Conservation (phyloP, 2,888 invertebrate species). For the Palloptera scutellata region DNA sequence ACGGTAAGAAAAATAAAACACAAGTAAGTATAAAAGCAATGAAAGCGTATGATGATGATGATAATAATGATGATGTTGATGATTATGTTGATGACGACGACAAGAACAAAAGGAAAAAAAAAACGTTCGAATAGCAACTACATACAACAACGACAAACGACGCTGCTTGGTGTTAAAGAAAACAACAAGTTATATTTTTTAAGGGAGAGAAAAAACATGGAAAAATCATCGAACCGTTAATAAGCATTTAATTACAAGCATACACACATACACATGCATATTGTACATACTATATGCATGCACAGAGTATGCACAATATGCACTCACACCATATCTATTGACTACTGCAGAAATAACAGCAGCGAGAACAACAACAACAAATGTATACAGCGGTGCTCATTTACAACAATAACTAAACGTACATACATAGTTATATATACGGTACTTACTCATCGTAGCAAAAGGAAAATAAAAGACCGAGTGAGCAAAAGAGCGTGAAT, state of each 20-base stretch:
- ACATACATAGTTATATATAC: neutral
- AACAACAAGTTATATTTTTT: slow-evolving; percentile 8
- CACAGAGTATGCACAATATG: slow-evolving; percentile 14
- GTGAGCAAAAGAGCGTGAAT: neutral
- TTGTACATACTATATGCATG: no score
- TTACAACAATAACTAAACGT: neutral
- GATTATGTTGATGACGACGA: slow-evolving; percentile 36
- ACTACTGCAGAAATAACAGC: no score
- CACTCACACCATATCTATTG: slow-evolving; percentile 15
- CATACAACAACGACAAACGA: neutral
- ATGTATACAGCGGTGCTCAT: neutral
- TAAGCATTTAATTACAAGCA: slow-evolving; percentile 58
- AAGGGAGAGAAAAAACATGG: slow-evolving; percentile 32
- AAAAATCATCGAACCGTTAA: slow-evolving; percentile 61
- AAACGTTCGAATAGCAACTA: neutral
- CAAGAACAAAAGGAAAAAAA: slow-evolving; percentile 26
- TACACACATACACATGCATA: slow-evolving; percentile 41
- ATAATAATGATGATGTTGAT: no score
- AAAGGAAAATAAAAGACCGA: neutral
- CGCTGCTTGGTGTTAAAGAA: neutral
- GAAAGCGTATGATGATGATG: no score
- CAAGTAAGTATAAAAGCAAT: slow-evolving; percentile 10
- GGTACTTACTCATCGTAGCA: no score
- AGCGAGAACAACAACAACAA: neutral
- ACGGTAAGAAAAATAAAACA: neutral